phyloP scores from a whole-genome alignment of 2,797 vertebrate species.

The Fratercula arctica region DNA sequence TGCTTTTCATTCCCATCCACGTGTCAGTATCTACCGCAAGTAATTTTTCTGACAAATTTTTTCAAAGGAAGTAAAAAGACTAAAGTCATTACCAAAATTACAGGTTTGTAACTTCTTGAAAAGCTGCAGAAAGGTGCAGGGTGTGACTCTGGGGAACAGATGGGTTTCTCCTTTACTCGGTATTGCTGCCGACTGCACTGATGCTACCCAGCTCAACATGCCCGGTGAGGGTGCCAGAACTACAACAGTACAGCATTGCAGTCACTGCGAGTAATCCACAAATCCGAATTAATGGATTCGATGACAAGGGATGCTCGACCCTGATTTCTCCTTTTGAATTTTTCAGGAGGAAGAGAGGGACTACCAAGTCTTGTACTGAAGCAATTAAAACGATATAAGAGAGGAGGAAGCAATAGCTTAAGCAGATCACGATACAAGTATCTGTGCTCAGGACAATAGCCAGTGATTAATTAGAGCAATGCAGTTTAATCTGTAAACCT shows the following conservation, averaged over 20 bases:
- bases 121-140: not conserved
- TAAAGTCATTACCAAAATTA: not conserved
- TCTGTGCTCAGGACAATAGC: not conserved
- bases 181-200: not conserved
- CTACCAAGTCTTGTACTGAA: not conserved
- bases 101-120: not conserved
- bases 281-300: not conserved
- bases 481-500: not conserved
- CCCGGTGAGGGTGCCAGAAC: not conserved
- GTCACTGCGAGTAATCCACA: not conserved
- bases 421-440: not conserved
- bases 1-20: not conserved
- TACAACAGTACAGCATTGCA: not conserved
- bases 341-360: not conserved
- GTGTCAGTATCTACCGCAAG: not conserved
- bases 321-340: not conserved
- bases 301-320: not conserved
- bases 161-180: not conserved
- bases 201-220: not conserved
- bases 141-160: not conserved
- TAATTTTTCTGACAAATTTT: not conserved
- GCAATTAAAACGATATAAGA: not conserved
- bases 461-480: not conserved
- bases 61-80: not conserved
- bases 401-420: not conserved